Evolutionary conservation across 2,113 vertebrate genomes (phyloP), one percentile per base, ranked within the genome.

Genomic region (Gambusia holbrooki): DNA sequence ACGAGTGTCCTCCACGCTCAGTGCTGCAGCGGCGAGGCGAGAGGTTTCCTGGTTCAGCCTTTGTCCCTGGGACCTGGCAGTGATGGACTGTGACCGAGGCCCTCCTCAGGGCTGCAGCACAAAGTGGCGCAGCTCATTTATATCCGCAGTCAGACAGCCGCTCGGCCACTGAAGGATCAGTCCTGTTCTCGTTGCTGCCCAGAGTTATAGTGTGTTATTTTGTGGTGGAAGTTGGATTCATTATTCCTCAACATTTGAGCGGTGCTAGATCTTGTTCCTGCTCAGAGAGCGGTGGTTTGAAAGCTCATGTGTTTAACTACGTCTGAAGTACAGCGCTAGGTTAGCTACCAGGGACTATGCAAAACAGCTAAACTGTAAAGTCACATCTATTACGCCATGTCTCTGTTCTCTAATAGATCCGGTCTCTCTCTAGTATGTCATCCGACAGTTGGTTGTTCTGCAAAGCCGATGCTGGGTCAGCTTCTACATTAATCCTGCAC

Each of bases 11-110:
- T 11, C 60, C 28, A 42, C 73, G 48, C 25, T 81, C 77, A 81
- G 73, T 67, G 70, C 67, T 62, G 77, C 27, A 69, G 78, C 29
- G 62, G 64, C 71, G 81, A 77, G 66, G 74, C 45, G 33, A 62
- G 63, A 81, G 45, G 73, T 66, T 73, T 66, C 76, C 76, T 82
- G 69, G 83, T 76, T 87, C 86, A 75, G 73, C 68, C 61, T 12
- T 80, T 81, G 77, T 88, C 81, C 80, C 81, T 74, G 74, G 60
- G 76, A 76, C 54, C 32, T 71, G 74, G 76, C 74, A 70, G 76
- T 92, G 84, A 92, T 84, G 67, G 84, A 92, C 81, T 74, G 25
- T 17, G 22, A 65, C 78, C 60, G 70, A 60, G 62, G 48, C 9
- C 58, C 70, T 79, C 76, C 84, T 76, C 76, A 19, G 82, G 81